Conservation (phyloP, 2,797 vertebrate species). For the Clarias fuscus region DNA sequence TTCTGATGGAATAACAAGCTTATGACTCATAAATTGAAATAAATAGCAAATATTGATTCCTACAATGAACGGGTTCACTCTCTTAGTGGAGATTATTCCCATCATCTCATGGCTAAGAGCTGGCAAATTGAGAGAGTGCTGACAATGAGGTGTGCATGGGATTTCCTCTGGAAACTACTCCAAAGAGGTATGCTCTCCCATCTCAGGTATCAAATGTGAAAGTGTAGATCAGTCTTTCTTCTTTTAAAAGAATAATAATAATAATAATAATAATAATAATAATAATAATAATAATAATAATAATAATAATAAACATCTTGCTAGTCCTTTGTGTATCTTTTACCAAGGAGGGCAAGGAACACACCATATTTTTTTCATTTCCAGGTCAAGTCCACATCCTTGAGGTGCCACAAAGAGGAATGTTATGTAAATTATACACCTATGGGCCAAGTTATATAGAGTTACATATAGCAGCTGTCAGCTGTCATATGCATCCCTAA, state of each 20-base stretch:
- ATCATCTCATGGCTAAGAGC: constrained; percentile 84
- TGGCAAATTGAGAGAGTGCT: constrained; percentile 99
- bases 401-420: background rate
- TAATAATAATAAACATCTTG: no score
- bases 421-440: constrained; percentile 34
- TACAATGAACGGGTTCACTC: constrained; percentile 99
- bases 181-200: constrained; percentile 85
- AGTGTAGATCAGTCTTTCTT: constrained; percentile 67
- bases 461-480: background rate
- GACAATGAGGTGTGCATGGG: constrained; percentile 98
- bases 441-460: constrained; percentile 73
- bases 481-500: background rate
- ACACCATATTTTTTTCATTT: constrained; percentile 73
- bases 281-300: no score
- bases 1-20: constrained; percentile 80
- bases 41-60: constrained; percentile 99
- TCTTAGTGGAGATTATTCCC: constrained; percentile 94
- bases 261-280: no score
- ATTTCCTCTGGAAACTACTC: constrained; percentile 83
- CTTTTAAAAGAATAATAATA: background rate
- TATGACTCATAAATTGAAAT: constrained; percentile 85
- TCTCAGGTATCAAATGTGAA: constrained; percentile 94
- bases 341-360: constrained; percentile 72
- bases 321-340: constrained; percentile 73
- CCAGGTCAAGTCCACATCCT: constrained; percentile 76